Evolutionary conservation across 1,140 invertebrate species (phyloP), one percentile per base, ranked within the genome.

Genomic region (Psix sp.): DNA sequence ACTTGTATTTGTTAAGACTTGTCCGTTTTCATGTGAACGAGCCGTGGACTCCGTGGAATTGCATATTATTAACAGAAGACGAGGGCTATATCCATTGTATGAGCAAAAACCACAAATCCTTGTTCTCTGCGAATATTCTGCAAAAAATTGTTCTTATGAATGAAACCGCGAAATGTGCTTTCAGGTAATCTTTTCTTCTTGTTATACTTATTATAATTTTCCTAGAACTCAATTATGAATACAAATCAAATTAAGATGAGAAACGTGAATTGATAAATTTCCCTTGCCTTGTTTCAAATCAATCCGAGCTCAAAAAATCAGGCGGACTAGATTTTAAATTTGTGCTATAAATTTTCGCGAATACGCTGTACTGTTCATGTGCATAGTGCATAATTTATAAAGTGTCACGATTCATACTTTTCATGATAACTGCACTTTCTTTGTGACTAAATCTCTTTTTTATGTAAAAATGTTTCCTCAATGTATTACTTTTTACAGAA

Each of bases 1-100:
- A 93, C 67, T 77, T 92, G 9, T 88, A 88, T 3, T 78, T 89
- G 16, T 76, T 93, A 33, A 83, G 90, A 31, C 74, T 92, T 14
- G 88, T 88, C 17, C 83, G 91, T 9, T 93, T 91, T 87, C 79
- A 89, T 24, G 82, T 84, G 1, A 70, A 89, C 3, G 77, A 89
- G 24, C 89, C 90, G 31, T 93, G 92, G 92, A 88, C 90, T 5
- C 92, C 92, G 0, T 93, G 92, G 92, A 93, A 93, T 76, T 92
- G 91, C 72, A 89, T 93, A 46, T 78, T 93, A 13, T 80, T 93
- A 0, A 92, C 91, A 0, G 80, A 89, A 0, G 88, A 91, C 38
- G 92, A 93, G 82, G 89, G 89, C 35, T 89, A 90, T 54, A 83
- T 86, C 3, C 92, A 93, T 56, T 48, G 42, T 20, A 60, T 13